Evolutionary conservation across 2,888 invertebrate genomes (phyloP).

Genomic region (Xanthorhoe spadicearia): DNA sequence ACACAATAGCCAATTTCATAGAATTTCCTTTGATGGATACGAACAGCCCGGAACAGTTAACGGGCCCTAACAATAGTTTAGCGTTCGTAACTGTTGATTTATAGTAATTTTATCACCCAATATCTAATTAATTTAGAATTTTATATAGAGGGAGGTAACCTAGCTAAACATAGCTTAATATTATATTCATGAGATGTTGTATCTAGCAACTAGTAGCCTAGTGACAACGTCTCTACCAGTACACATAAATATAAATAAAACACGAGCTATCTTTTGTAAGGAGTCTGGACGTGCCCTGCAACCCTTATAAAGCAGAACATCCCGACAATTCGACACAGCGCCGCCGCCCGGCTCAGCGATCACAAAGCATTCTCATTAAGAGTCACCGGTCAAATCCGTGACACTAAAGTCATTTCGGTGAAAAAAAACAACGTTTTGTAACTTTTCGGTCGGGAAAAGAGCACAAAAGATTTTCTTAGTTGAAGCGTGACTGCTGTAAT

Average conservation of each 20-base stretch:
- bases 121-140: slow-evolving; percentile 14
- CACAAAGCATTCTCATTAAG: slow-evolving; percentile 84
- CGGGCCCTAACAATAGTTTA: slow-evolving; percentile 59
- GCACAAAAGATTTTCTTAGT: slow-evolving; percentile 82
- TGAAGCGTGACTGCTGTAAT: slow-evolving; percentile 82
- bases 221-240: background rate
- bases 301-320: slow-evolving; percentile 71
- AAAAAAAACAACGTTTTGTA: slow-evolving; percentile 77
- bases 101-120: slow-evolving; percentile 29
- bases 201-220: background rate
- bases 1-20: slow-evolving; percentile 82
- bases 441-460: slow-evolving; percentile 79
- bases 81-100: slow-evolving; percentile 37
- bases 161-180: no score
- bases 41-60: slow-evolving; percentile 64
- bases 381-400: slow-evolving; percentile 77
- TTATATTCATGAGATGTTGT: background rate
- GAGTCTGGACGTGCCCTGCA: slow-evolving; percentile 46
- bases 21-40: slow-evolving; percentile 74
- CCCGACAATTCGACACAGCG: slow-evolving; percentile 79
- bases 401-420: slow-evolving; percentile 79
- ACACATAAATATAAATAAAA: slow-evolving; percentile 2
- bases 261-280: slow-evolving; percentile 12
- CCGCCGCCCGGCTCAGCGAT: slow-evolving; percentile 72
- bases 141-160: slow-evolving; percentile 13